Conservation (phyloP, 2,113 vertebrate genomes). For the Cygnus atratus region DNA sequence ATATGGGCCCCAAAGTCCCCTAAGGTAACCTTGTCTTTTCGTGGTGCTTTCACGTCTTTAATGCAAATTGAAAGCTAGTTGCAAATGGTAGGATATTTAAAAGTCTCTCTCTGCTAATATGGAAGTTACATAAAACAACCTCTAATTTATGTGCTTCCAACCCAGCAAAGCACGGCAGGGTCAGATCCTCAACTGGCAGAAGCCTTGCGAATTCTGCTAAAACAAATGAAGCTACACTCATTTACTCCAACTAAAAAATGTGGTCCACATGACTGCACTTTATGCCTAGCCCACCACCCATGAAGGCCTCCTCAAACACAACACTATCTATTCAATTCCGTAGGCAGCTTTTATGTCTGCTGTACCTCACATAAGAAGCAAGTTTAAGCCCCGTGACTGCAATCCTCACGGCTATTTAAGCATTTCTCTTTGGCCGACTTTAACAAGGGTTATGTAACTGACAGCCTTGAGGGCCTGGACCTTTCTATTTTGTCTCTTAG, state of each 20-base stretch:
- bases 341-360: background rate
- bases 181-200: background rate
- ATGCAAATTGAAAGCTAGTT: background rate
- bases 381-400: background rate
- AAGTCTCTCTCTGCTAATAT: background rate
- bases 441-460: background rate
- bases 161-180: background rate
- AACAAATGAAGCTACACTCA: background rate
- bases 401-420: background rate
- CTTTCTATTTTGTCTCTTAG: background rate
- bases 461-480: background rate
- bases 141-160: background rate
- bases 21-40: background rate
- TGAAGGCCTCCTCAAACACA: background rate
- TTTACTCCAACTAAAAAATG: background rate
- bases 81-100: slow-evolving; percentile 7
- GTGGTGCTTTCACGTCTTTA: background rate
- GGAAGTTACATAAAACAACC: background rate
- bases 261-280: background rate
- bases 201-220: background rate
- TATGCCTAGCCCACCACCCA: background rate
- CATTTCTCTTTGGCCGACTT: background rate
- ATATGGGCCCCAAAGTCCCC: background rate
- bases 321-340: background rate
- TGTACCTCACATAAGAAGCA: background rate